Conservation (phyloP, 2,797 vertebrate genomes). For the Peromyscus eremicus region DNA sequence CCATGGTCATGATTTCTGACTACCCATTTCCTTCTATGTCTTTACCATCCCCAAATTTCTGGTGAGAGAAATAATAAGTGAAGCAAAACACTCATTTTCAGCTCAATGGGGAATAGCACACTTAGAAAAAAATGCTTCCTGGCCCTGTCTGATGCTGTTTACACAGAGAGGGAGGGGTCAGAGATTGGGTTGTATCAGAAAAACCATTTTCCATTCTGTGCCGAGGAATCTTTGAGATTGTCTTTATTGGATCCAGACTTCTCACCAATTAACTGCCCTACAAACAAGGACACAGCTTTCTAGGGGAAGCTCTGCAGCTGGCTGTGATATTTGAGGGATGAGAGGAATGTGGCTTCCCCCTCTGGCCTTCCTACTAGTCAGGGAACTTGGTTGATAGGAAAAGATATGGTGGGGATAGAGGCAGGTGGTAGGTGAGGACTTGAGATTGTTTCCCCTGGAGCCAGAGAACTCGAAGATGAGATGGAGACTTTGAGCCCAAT, state of each 20-base stretch:
- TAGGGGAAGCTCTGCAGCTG: not conserved
- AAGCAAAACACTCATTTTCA: constrained; percentile 47
- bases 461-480: not conserved
- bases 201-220: not conserved
- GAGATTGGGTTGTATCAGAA: not conserved
- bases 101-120: constrained; percentile 26
- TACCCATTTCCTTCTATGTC: not conserved
- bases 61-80: not conserved
- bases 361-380: not conserved
- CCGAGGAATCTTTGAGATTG: not conserved
- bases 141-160: constrained; percentile 32
- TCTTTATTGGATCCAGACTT: not conserved
- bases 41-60: not conserved
- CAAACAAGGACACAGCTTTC: not conserved
- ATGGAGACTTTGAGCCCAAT: not conserved
- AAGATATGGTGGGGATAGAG: not conserved
- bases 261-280: not conserved
- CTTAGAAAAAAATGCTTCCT: not conserved
- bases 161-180: not conserved
- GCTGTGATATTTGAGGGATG: not conserved
- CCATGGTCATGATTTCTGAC: not conserved
- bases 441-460: not conserved
- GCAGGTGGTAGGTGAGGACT: not conserved
- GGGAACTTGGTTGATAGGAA: not conserved
- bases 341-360: not conserved